A percentile compares a stretch with the other conserved stretches of the same genome.
phyloP scores from a whole-genome alignment of 2,797 vertebrate species.

The Squalus acanthias region DNA sequence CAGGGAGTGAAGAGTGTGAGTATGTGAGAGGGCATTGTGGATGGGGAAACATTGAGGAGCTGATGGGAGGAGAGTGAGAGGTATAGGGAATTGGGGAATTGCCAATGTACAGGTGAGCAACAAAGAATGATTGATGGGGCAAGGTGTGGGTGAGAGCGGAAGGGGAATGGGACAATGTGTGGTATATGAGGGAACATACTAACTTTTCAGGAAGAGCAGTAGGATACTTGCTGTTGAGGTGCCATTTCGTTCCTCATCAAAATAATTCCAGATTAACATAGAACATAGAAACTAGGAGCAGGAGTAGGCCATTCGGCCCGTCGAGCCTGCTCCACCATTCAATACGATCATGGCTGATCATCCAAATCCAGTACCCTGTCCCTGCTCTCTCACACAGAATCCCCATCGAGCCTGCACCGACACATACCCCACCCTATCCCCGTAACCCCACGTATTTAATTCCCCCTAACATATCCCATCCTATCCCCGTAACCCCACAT shows the following conservation, averaged over 20 bases:
- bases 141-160: not conserved
- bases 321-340: too few relatives aligned
- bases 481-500: too few relatives aligned
- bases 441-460: too few relatives aligned
- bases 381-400: too few relatives aligned
- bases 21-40: too few relatives aligned
- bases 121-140: not conserved
- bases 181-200: not conserved
- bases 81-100: not conserved
- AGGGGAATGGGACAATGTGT: not conserved
- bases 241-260: not conserved
- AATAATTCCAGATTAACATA: not conserved
- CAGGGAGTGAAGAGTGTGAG: not conserved
- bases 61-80: not conserved
- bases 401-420: too few relatives aligned
- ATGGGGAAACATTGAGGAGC: not conserved
- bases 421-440: too few relatives aligned
- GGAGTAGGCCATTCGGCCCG: too few relatives aligned
- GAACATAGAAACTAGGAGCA: too few relatives aligned
- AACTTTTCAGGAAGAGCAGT: not conserved
- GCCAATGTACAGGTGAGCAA: not conserved
- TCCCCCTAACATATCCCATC: too few relatives aligned
- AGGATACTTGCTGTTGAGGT: not conserved
- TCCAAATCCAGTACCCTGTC: too few relatives aligned
- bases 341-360: too few relatives aligned